Base-by-base conservation (phyloP, 2,888 invertebrate genomes). In the Drosophila lutescens region DNA sequence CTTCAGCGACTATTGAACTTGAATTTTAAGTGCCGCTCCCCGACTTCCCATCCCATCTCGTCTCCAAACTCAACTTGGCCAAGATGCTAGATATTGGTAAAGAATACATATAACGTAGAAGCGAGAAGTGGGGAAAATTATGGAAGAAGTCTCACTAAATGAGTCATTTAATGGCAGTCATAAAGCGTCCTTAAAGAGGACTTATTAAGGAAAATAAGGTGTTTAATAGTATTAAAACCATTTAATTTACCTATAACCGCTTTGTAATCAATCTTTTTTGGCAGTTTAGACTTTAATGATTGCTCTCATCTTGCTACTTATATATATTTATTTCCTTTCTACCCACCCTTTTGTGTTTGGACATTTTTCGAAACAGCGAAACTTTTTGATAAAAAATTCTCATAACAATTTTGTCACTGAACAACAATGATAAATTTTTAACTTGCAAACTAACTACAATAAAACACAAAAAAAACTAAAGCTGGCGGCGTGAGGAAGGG, bases 11-110 rank as follows among this genome's bases (percentile, higher is more conserved):
- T 77, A 87, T 85, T 83, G 83, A 83, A 83, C 88, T 88, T 88
- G 83, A 88, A 88, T 86, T 88, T 86, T 74, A 88, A 88, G 80
- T 79, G 73, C 65, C 41, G 49, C 49, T 62, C 49, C 63, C 62
- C 62, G 49, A 43, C 41, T 49, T 63, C 34, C 34, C 23, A 43
- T 17, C 62, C 23, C 41, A 58, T 34, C 49, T 41, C 15, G 2
- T 32, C 47, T 15, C 12, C 49, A 62, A 46, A 49, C 63, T 49
- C 17, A 13, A 49, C 34, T 49, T 49, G 62, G 30, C 23, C 32
- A 47, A 62, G 62, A 63, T 63, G 47, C 49, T 30, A 41, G 63
- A 63, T 61, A 47, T 47, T 46, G 34, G 44, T 12, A 12, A 12
- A 40, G 12, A 1, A 20, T 20, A 47, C 15, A 47, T 8, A n/a